These are phyloP conservation scores for Vespertilio murinus DNA, from an alignment of 2,797 vertebrate genomes.

Conservation along the genomic window DNA sequence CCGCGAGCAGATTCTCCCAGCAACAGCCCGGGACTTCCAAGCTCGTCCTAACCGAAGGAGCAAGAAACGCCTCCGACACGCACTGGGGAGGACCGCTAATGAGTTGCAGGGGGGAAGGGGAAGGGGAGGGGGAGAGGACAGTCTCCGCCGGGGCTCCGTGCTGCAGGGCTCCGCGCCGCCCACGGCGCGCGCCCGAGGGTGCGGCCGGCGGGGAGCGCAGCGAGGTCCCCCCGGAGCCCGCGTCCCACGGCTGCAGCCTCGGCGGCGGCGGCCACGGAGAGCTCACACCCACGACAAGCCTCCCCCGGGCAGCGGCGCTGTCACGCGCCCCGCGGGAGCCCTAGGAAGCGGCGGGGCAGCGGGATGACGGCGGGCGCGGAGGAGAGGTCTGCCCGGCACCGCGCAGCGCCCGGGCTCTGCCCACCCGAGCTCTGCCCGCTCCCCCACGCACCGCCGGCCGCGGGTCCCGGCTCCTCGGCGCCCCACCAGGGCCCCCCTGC, in stretches of 20 bases:
- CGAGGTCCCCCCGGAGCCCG: background rate
- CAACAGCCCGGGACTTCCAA: background rate
- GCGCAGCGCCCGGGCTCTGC: background rate
- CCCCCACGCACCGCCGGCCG: background rate
- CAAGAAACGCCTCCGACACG: background rate
- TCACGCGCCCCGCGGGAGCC: slow-evolving; percentile 3
- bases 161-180: background rate
- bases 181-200: background rate
- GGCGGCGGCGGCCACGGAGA: background rate
- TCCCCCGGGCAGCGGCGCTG: slow-evolving; percentile 28
- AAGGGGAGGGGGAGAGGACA: background rate
- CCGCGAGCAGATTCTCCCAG: background rate
- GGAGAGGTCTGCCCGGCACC: background rate
- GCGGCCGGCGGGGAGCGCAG: background rate
- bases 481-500: background rate
- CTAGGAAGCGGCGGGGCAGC: background rate
- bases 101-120: background rate
- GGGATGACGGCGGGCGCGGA: background rate
- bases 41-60: background rate
- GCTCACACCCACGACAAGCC: slow-evolving; percentile 39
- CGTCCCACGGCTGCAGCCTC: background rate
- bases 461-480: background rate
- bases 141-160: background rate
- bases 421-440: background rate
- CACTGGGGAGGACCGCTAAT: background rate